Evolutionary conservation across 2,797 vertebrate species (phyloP).

Genomic region (Hippocampus kuda): DNA sequence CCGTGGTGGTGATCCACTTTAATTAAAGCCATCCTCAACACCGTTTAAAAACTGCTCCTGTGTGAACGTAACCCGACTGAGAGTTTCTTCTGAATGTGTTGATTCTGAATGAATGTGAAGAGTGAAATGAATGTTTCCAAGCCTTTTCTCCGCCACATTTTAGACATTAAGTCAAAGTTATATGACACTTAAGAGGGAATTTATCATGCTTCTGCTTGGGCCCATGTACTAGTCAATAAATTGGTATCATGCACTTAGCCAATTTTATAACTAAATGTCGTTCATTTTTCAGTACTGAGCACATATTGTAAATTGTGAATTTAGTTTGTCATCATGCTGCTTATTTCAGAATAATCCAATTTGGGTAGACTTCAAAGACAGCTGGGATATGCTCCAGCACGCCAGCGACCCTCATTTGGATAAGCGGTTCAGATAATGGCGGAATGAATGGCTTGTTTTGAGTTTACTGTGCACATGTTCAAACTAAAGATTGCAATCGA

Average conservation of each 20-base stretch:
- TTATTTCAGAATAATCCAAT: too few species aligned
- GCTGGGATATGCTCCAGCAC: too few species aligned
- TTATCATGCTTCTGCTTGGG: neutral
- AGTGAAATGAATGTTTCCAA: neutral
- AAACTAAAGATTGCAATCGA: too few species aligned
- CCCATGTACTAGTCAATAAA: neutral
- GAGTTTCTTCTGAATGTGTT: neutral
- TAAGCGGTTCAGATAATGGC: too few species aligned
- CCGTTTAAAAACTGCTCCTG: neutral
- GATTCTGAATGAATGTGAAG: neutral
- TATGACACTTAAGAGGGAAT: neutral
- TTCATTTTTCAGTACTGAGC: neutral
- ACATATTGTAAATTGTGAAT: neutral
- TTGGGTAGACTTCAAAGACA: too few species aligned
- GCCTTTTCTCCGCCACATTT: neutral
- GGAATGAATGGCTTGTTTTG: too few species aligned
- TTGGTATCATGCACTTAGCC: neutral
- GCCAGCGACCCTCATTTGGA: too few species aligned
- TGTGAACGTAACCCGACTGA: neutral
- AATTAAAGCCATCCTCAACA: slow-evolving; percentile 2
- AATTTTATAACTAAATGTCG: neutral
- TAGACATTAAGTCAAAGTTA: slow-evolving; percentile 1
- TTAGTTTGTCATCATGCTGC: neutral
- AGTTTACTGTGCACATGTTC: too few species aligned
- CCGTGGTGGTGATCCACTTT: neutral